Conservation (phyloP, 92 coral and sea anemone genomes). For the Porites evermanni region DNA sequence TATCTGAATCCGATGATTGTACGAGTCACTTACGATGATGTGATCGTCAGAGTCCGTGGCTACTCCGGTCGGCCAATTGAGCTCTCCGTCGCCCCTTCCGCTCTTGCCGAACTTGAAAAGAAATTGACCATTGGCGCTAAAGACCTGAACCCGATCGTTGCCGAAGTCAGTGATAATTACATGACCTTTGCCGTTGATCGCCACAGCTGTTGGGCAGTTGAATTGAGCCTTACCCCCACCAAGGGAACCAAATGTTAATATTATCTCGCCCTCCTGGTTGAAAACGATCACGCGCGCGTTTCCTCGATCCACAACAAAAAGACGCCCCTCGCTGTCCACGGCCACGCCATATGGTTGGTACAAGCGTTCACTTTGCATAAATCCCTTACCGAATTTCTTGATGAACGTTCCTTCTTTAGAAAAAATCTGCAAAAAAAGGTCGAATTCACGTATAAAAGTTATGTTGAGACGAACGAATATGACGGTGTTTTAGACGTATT, state of each 20-base stretch:
- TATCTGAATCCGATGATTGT: conserved; percentile 91
- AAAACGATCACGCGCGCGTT: conserved; percentile 86
- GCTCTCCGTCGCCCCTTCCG: conserved; percentile 85
- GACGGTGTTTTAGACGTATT: too few species aligned
- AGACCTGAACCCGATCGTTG: conserved; percentile 94
- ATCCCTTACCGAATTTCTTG: conserved; percentile 63
- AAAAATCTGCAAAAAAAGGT: conserved; percentile 69
- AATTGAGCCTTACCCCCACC: conserved; percentile 92
- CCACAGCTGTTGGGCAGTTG: conserved; percentile 87
- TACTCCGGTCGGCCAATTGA: conserved; percentile 98
- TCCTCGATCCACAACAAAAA: conserved; percentile 90
- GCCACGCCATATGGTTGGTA: conserved; percentile 91
- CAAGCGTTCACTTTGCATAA: conserved; percentile 51
- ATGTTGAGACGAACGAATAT: too few species aligned
- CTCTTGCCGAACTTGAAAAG: conserved; percentile 89
- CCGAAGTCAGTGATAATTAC: conserved; percentile 95
- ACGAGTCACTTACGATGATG: conserved; percentile 94
- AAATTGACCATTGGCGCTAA: conserved; percentile 80
- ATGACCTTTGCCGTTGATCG: conserved; percentile 85
- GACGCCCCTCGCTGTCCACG: conserved; percentile 77
- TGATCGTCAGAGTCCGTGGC: conserved; percentile 80
- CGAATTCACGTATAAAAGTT: not conserved
- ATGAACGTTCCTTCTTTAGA: conserved; percentile 75
- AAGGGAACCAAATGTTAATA: conserved; percentile 85
- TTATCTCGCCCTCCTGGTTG: conserved; percentile 71